These are phyloP conservation scores for Cichladusa arquata DNA, from an alignment of 2,113 vertebrate genomes.

Conservation along the genomic window DNA sequence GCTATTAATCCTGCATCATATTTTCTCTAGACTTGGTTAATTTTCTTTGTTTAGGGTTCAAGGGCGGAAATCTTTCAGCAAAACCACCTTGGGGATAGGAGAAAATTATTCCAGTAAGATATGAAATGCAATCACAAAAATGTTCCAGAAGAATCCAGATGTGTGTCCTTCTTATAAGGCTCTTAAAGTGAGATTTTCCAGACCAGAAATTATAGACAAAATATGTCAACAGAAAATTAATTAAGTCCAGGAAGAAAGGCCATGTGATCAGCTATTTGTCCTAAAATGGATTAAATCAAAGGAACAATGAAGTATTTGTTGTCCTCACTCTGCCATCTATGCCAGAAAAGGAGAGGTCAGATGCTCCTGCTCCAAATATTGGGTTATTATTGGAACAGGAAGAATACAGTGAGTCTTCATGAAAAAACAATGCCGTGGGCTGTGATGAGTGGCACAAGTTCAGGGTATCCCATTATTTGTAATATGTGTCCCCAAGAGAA, in stretches of 20 bases:
- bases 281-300: not conserved
- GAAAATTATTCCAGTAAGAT: not conserved
- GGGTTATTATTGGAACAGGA: not conserved
- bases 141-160: not conserved
- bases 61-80: not conserved
- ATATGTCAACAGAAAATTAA: not conserved
- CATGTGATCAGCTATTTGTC: not conserved
- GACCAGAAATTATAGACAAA: not conserved
- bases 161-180: not conserved
- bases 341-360: not conserved
- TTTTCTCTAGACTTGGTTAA: not conserved
- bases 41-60: not conserved
- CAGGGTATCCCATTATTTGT: not conserved
- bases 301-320: not conserved
- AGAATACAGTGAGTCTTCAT: not conserved
- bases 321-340: not conserved
- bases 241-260: not conserved
- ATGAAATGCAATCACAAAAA: not conserved
- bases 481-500: not conserved
- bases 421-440: not conserved
- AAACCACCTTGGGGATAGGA: not conserved
- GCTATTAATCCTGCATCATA: not conserved
- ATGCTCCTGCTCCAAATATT: not conserved
- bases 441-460: not conserved
- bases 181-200: not conserved